Percentiles rank a stretch among this genome's conserved stretches.
Conservation (phyloP, 2,113 vertebrate species). For the Nannospalax galili region DNA sequence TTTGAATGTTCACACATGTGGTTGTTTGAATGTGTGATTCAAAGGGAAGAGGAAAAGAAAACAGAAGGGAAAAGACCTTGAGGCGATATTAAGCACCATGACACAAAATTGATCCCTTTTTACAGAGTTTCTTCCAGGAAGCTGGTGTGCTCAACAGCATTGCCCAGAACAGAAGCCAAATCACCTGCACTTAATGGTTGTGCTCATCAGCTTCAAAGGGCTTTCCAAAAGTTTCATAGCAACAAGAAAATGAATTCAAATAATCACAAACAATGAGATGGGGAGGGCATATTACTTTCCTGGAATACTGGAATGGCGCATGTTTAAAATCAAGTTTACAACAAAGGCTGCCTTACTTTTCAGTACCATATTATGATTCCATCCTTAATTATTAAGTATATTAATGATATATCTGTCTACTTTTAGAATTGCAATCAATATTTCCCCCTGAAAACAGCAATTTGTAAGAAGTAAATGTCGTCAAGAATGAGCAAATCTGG, state of each 20-base stretch:
- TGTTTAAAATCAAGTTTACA: conserved; percentile 53
- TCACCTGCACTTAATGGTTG: conserved; percentile 48
- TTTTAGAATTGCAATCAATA: conserved; percentile 69
- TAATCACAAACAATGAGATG: conserved; percentile 13
- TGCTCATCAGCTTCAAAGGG: conserved; percentile 48
- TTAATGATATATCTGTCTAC: conserved; percentile 55
- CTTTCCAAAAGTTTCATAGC: conserved; percentile 52
- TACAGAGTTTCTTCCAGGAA: conserved; percentile 64
- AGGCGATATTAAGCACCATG: conserved; percentile 68
- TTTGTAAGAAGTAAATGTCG: conserved; percentile 53
- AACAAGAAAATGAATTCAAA: conserved; percentile 62
- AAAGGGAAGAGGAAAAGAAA: conserved; percentile 81
- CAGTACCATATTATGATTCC: conserved; percentile 30
- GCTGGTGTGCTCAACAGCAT: conserved; percentile 45
- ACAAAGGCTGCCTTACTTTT: conserved; percentile 46
- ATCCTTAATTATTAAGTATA: conserved; percentile 70
- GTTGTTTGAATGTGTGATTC: conserved; percentile 75
- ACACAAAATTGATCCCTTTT: conserved; percentile 70
- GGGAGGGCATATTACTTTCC: background rate
- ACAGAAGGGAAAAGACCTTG: conserved; percentile 75
- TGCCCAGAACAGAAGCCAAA: conserved; percentile 62
- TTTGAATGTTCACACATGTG: conserved; percentile 79
- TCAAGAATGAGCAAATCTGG: conserved; percentile 54
- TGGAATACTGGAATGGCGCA: background rate
- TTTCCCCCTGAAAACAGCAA: conserved; percentile 54